phyloP scores from a whole-genome alignment of 2,113 vertebrate genomes.

The Ochotona princeps region DNA sequence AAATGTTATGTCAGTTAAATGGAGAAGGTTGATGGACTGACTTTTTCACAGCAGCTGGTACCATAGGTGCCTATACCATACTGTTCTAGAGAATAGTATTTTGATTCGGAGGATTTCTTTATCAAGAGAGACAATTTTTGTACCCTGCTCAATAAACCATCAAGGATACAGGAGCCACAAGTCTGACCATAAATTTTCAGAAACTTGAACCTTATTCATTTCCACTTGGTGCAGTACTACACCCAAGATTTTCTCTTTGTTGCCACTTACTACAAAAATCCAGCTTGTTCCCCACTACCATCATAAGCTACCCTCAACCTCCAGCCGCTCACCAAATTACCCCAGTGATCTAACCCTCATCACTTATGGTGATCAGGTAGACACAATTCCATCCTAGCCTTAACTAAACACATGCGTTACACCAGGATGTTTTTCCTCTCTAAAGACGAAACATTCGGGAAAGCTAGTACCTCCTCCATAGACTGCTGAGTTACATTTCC shows the following conservation, averaged over 20 bases:
- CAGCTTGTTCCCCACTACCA: neutral
- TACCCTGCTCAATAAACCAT: neutral
- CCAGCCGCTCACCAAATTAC: too few species aligned
- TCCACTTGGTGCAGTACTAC: neutral
- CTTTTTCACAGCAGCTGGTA: neutral
- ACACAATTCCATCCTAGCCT: neutral
- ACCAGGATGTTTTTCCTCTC: neutral
- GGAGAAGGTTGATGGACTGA: neutral
- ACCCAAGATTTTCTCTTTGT: neutral
- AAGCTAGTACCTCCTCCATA: neutral
- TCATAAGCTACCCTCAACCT: neutral
- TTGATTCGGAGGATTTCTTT: constrained; percentile 19
- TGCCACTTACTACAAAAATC: neutral
- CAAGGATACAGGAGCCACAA: neutral
- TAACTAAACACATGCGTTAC: neutral
- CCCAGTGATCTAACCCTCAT: neutral
- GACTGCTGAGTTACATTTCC: constrained; percentile 4
- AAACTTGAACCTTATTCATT: neutral
- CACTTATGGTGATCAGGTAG: neutral
- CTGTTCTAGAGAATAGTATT: constrained; percentile 23
- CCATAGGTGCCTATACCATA: neutral
- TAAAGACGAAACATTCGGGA: constrained; percentile 20
- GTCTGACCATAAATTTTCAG: neutral
- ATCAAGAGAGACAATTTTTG: neutral
- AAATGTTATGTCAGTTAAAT: neutral